These are phyloP conservation scores for Pseudomyrmex dendroicus DNA, from an alignment of 1,140 invertebrate species.

Conservation along the genomic window DNA sequence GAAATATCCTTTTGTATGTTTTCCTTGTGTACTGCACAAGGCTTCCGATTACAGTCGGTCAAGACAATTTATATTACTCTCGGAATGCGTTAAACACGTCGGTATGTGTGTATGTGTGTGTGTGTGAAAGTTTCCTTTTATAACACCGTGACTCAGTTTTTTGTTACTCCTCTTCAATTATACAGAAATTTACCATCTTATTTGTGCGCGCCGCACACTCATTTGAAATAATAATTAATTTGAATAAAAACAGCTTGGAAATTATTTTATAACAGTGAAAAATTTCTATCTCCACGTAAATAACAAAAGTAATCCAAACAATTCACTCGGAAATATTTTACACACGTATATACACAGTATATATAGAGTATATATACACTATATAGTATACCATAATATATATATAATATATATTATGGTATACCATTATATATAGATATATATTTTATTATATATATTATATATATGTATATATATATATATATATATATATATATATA, in stretches of 20 bases:
- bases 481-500: too few relatives aligned
- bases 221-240: neutral
- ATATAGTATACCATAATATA: too few relatives aligned
- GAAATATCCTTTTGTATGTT: slow-evolving; percentile 19
- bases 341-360: neutral
- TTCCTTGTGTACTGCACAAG: neutral
- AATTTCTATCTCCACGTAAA: neutral
- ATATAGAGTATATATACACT: neutral
- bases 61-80: slow-evolving; percentile 3
- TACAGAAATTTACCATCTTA: neutral
- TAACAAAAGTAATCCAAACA: neutral
- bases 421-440: too few relatives aligned
- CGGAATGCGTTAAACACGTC: neutral
- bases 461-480: too few relatives aligned
- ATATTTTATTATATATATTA: too few relatives aligned
- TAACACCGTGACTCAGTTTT: neutral
- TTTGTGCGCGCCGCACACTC: neutral
- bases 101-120: too few relatives aligned
- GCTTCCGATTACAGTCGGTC: neutral
- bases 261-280: slow-evolving; percentile 12
- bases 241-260: neutral
- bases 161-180: neutral
- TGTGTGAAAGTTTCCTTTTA: neutral
- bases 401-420: too few relatives aligned
- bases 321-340: neutral